Base-by-base conservation (phyloP, 2,888 invertebrate species). In the Heliconius ethilla region DNA sequence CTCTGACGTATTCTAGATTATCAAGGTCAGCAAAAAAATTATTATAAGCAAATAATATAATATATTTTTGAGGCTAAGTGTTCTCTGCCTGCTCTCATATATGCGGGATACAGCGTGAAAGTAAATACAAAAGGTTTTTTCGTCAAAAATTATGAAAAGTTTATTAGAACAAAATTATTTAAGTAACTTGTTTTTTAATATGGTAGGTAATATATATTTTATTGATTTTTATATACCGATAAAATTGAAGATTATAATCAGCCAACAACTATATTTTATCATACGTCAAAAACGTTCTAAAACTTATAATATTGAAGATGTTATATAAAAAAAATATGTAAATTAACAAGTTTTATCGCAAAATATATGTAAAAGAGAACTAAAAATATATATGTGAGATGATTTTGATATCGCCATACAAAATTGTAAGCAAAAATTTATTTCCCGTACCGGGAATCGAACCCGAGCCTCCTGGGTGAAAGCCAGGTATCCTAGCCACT, bases 401-500 rank as follows among this genome's bases (percentile, higher is more conserved):
- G 6, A 27, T 62, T 62, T 27, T 62, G 5, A 62, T 63, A 25
- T 13, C 2, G 5, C 3, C 25, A 25, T 4, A 63, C 2, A 18
- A 63, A 18, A 51, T 7, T 51, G 18, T 6, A 7, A 63, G 25
- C 3, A 25, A 40, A 25, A 69, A 25, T 13, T 9, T 9, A 7
- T 40, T 95, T 95, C 95, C 95, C 95, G 95, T 96, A 96, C 96
- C 96, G 96, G 96, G 96, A 96, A 96, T 96, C 96, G 96, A 96
- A 96, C 96, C 96, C 96, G 96, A 96, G 96, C 96, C 96, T 96
- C 96, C 96, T 96, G 95, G 95, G 95, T 96, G 95, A 96, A 95
- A 96, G 96, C 96, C 96, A 96, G 95, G 95, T 95, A 96, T 96
- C 96, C 95, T 96, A 95, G 95, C 96, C 96, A 96, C 95, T 96